Base-by-base conservation (phyloP, 2,797 vertebrate genomes). In the Buphagus erythrorhynchus region DNA sequence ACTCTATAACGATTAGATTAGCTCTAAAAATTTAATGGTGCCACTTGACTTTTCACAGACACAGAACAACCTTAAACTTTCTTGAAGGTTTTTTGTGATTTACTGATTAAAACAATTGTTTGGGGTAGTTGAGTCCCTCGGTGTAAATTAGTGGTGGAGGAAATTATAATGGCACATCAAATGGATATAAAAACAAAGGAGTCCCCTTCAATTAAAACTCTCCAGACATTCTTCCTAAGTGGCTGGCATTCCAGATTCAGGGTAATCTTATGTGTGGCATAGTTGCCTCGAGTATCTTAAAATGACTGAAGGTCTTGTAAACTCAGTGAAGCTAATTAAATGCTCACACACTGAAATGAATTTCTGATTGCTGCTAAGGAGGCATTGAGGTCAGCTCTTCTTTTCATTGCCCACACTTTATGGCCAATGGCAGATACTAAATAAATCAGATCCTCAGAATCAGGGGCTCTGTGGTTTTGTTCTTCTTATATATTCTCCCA, bases 31-130 rank as follows among this genome's bases (percentile, higher is more conserved):
- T 97, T 96, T 98, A 96, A 95, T 88, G 90, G 79, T 90, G 46
- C 81, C 89, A 63, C 97, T 94, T 96, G 95, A 96, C 91, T 97
- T 97, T 96, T 97, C 55, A 28, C 95, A 95, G 93, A 92, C 36
- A 55, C 92, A 93, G 93, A 97, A 95, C 15, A 95, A 95, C 95
- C 85, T 98, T 97, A 97, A 96, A 97, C 65, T 97, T 98, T 94
- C 94, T 96, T 95, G 93, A 97, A 97, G 86, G 62, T 82, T 92
- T 86, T 83, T 88, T 87, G 72, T 95, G 97, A 97, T 97, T 98
- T 97, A 97, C 86, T 88, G 97, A 95, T 97, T 97, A 97, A 96
- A 95, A 93, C 95, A 86, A 95, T 97, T 97, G 95, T 97, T 98
- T 97, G 90, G 89, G 86, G 61, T 95, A 92, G 92, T 94, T 88